Conservation (phyloP, 2,888 invertebrate genomes). For the Crepidodera aurea region DNA sequence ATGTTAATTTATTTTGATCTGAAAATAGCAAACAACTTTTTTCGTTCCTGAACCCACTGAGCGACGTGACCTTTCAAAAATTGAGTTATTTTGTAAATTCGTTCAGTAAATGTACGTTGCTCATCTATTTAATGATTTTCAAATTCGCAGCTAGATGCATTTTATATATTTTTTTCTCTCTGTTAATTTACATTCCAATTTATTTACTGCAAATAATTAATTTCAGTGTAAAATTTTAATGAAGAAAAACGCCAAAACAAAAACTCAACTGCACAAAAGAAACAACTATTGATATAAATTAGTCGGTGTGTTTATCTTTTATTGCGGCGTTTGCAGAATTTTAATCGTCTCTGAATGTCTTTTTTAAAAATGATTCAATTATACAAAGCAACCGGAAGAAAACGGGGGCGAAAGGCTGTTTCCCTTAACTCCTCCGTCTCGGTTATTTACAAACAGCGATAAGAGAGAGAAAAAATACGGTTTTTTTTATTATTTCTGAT, state of each 20-base stretch:
- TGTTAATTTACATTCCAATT: not conserved
- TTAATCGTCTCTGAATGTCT: constrained; percentile 28
- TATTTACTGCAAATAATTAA: too few relatives aligned
- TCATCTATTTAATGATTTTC: too few relatives aligned
- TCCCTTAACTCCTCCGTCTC: not conserved
- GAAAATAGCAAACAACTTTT: too few relatives aligned
- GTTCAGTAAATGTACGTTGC: too few relatives aligned
- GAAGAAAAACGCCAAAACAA: not conserved
- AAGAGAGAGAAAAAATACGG: not conserved
- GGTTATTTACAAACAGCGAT: not conserved
- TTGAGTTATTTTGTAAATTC: too few relatives aligned
- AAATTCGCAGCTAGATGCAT: too few relatives aligned
- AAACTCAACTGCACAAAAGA: not conserved
- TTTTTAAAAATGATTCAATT: constrained; percentile 31
- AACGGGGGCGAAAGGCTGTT: not conserved
- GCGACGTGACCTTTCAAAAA: too few relatives aligned
- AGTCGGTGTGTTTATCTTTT: constrained; percentile 16
- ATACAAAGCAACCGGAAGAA: constrained; percentile 15
- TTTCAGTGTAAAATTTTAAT: not conserved
- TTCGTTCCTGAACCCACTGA: too few relatives aligned
- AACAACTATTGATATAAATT: constrained; percentile 1
- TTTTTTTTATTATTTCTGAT: not conserved
- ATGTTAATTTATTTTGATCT: too few relatives aligned
- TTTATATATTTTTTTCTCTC: too few relatives aligned
- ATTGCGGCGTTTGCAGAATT: constrained; percentile 27